Conservation (phyloP, 1,140 invertebrate genomes). For the Brachionus paranguensis region DNA sequence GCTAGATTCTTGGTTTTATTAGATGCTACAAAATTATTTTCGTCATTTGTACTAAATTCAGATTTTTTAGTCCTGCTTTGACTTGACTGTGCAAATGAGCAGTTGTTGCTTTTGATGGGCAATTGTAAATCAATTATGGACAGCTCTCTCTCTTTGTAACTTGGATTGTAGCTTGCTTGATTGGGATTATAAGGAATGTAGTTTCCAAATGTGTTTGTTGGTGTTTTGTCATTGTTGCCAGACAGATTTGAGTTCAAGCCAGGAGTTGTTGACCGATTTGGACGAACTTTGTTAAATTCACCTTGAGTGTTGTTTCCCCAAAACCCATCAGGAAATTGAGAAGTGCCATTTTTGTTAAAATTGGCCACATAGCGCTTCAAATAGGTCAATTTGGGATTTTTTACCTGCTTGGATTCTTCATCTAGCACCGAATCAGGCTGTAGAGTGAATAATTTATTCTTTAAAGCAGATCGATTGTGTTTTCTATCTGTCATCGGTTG, state of each 20-base stretch:
- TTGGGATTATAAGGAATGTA: constrained; percentile 19
- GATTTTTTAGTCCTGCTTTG: not conserved
- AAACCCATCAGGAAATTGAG: not conserved
- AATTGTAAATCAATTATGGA: constrained; percentile 25
- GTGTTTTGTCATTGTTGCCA: not conserved
- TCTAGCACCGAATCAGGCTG: not conserved
- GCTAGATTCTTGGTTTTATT: not conserved
- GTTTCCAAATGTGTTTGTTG: constrained; percentile 3
- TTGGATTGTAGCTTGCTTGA: not conserved
- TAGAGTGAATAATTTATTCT: not conserved
- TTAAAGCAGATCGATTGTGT: not conserved
- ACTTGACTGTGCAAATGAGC: not conserved
- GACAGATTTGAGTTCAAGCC: not conserved
- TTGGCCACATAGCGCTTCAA: constrained; percentile 32
- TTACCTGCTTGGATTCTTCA: not conserved
- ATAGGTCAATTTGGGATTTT: constrained; percentile 3
- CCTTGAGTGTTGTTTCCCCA: not conserved
- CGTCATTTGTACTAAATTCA: not conserved
- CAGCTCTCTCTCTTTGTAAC: not conserved
- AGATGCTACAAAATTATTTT: not conserved
- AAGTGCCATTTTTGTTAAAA: not conserved
- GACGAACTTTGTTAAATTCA: not conserved
- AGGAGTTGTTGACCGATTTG: not conserved
- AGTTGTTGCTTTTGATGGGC: not conserved
- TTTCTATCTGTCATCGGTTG: not conserved